phyloP scores from a whole-genome alignment of 1,140 invertebrate genomes.

The Bathynomus jamesi region DNA sequence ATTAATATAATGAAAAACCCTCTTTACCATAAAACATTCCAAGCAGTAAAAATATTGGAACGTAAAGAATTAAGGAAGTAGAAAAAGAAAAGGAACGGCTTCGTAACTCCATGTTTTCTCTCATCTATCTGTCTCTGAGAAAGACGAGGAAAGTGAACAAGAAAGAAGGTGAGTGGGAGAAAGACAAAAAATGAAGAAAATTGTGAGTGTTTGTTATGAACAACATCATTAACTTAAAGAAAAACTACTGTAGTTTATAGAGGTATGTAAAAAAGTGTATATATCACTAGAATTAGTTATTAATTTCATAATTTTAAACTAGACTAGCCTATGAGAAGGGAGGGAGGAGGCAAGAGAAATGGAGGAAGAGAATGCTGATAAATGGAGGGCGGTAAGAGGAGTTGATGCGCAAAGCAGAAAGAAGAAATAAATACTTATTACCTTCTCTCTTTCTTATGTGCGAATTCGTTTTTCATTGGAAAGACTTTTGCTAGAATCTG shows the following conservation, averaged over 20 bases:
- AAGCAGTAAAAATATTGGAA: slow-evolving; percentile 12
- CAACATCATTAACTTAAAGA: slow-evolving; percentile 5
- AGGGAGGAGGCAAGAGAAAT: slow-evolving; percentile 22
- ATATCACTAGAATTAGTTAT: neutral
- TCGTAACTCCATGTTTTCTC: slow-evolving; percentile 26
- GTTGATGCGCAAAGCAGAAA: slow-evolving; percentile 13
- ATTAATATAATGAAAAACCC: too few species aligned
- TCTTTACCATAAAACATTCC: too few species aligned
- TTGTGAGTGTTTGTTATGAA: slow-evolving; percentile 19
- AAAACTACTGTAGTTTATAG: slow-evolving; percentile 15
- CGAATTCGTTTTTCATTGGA: slow-evolving; percentile 1
- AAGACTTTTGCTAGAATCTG: neutral
- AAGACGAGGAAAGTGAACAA: slow-evolving; percentile 30
- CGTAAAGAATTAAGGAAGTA: slow-evolving; percentile 24
- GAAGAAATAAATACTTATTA: slow-evolving; percentile 2
- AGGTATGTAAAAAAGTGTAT: slow-evolving; percentile 18
- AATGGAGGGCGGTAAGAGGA: slow-evolving; percentile 20
- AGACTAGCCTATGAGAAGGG: slow-evolving; percentile 13
- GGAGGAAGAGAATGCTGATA: slow-evolving; percentile 27
- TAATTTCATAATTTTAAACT: slow-evolving; percentile 15
- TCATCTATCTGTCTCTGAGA: slow-evolving; percentile 31
- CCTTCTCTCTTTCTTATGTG: slow-evolving; percentile 1
- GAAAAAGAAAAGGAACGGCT: slow-evolving; percentile 21
- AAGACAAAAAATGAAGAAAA: slow-evolving; percentile 22
- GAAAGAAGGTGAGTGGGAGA: slow-evolving; percentile 28